phyloP scores from a whole-genome alignment of 2,797 vertebrate genomes.

The Atherinosoma microstoma region DNA sequence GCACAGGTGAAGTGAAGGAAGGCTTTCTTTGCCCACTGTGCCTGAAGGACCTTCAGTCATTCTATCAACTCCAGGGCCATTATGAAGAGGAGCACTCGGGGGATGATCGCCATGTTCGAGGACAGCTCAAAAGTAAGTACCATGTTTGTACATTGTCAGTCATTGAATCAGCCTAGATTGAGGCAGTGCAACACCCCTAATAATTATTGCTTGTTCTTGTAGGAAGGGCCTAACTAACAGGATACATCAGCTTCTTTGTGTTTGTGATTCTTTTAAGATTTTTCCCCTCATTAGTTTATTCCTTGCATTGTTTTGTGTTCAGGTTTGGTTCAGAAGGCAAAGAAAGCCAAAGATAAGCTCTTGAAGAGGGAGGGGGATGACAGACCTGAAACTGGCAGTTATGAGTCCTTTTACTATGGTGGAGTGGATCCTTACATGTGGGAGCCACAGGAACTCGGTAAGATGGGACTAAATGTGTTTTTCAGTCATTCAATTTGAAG shows the following conservation, averaged over 20 bases:
- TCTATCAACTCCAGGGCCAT: slow-evolving; percentile 95
- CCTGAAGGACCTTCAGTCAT: slow-evolving; percentile 95
- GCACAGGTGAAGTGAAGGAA: slow-evolving; percentile 90
- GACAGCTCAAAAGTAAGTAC: slow-evolving; percentile 92
- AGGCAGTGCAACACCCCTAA: not conserved
- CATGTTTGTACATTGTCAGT: not conserved
- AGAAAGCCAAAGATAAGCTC: slow-evolving; percentile 95
- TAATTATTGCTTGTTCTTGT: not conserved
- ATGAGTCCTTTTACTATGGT: slow-evolving; percentile 94
- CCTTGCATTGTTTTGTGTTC: slow-evolving; percentile 37
- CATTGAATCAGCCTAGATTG: not conserved
- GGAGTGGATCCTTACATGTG: slow-evolving; percentile 98
- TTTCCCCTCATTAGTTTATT: not conserved
- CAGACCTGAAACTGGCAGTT: slow-evolving; percentile 86
- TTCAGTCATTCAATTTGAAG: not conserved
- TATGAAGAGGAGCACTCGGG: slow-evolving; percentile 94
- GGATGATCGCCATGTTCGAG: slow-evolving; percentile 90
- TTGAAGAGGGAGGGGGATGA: slow-evolving; percentile 93
- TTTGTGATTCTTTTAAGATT: not conserved
- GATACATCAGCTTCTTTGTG: not conserved
- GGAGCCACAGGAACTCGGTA: slow-evolving; percentile 98
- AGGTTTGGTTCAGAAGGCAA: slow-evolving; percentile 96
- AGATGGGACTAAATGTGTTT: slow-evolving; percentile 46
- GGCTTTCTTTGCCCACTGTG: slow-evolving; percentile 97
- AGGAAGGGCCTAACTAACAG: not conserved